A percentile compares a stretch with the other conserved stretches of the same genome.
These are phyloP conservation scores for Puntigrus tetrazona DNA, from an alignment of 2,113 vertebrate genomes.

Conservation along the genomic window DNA sequence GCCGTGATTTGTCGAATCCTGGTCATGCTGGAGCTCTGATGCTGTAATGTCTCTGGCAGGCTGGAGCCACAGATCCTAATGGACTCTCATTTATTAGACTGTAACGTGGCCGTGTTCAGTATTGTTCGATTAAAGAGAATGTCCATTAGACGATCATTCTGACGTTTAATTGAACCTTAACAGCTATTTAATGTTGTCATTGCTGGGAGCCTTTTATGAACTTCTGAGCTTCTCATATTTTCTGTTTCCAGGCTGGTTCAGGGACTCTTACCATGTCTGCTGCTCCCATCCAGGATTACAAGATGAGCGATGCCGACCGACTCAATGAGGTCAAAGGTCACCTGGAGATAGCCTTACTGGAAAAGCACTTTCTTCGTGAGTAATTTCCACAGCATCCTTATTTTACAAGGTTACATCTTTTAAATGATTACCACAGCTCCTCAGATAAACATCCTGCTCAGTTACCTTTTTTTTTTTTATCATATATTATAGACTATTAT, in stretches of 20 bases:
- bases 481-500: neutral
- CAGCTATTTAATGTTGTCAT: neutral
- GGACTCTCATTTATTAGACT: neutral
- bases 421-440: neutral
- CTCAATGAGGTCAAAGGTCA: constrained; percentile 96
- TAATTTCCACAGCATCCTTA: constrained; percentile 51
- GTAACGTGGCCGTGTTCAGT: neutral
- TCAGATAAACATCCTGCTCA: neutral
- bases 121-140: neutral
- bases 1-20: constrained; percentile 13
- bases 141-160: neutral
- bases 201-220: neutral
- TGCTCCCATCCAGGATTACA: constrained; percentile 81
- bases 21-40: constrained; percentile 9
- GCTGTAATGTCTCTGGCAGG: constrained; percentile 19
- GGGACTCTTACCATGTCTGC: constrained; percentile 81
- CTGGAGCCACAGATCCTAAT: constrained; percentile 30
- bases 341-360: constrained; percentile 95
- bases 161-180: neutral
- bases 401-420: neutral
- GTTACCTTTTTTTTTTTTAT: neutral
- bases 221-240: neutral
- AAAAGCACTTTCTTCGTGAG: constrained; percentile 98
- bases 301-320: constrained; percentile 82
- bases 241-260: constrained; percentile 77